A percentile compares a stretch with the other conserved stretches of the same genome.
phyloP scores from a whole-genome alignment of 2,113 vertebrate genomes.

The Sialia sialis region DNA sequence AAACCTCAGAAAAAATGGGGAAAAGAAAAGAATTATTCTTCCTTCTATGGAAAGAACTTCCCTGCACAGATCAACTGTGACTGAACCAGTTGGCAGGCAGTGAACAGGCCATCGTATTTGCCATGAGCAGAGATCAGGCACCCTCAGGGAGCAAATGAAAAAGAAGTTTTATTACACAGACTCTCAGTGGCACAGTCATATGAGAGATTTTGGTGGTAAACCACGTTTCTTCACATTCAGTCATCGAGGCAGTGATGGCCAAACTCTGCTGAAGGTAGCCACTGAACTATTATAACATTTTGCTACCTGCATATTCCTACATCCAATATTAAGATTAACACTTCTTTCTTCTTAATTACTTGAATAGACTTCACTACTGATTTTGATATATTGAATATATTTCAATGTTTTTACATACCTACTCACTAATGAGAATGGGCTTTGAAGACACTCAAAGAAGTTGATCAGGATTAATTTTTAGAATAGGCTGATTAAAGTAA shows the following conservation, averaged over 20 bases:
- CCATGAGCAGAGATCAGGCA: not conserved
- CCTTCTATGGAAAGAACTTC: not conserved
- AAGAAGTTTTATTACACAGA: not conserved
- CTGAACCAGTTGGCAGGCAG: not conserved
- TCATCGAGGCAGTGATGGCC: not conserved
- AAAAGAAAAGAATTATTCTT: not conserved
- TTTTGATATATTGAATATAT: not conserved
- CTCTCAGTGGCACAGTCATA: not conserved
- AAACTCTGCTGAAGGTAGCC: not conserved
- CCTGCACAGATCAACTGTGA: not conserved
- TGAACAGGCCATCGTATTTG: not conserved
- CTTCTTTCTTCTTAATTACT: not conserved
- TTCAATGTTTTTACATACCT: not conserved
- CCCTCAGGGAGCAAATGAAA: not conserved
- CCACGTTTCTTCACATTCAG: not conserved
- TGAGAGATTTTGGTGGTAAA: not conserved
- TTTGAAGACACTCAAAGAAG: not conserved
- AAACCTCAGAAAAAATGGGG: not conserved
- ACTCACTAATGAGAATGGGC: not conserved
- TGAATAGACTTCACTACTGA: not conserved
- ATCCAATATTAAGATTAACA: not conserved
- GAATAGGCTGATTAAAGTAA: not conserved
- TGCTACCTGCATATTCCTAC: not conserved
- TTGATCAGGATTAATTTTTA: not conserved
- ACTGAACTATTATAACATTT: not conserved